Percentiles rank a stretch among this genome's conserved stretches.
These are phyloP conservation scores for Zosterops lateralis DNA, from an alignment of 2,113 vertebrate species.

Conservation along the genomic window DNA sequence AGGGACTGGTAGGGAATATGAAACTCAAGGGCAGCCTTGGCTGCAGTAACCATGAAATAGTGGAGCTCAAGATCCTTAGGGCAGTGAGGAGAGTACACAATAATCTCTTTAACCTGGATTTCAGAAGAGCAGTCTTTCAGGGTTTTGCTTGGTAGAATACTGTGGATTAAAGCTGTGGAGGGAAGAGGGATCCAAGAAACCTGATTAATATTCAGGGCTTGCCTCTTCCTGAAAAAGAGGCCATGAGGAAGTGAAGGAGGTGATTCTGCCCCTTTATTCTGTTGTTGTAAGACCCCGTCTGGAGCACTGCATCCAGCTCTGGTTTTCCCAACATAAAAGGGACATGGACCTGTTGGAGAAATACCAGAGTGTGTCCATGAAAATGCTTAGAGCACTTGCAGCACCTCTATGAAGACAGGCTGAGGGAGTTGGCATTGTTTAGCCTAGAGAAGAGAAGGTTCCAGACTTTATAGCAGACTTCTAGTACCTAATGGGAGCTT, in stretches of 20 bases:
- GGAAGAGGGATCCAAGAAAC: background rate
- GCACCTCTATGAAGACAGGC: background rate
- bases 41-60: background rate
- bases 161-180: background rate
- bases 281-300: background rate
- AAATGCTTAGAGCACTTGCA: background rate
- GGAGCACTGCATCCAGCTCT: background rate
- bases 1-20: background rate
- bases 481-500: background rate
- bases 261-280: background rate
- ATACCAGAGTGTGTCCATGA: background rate
- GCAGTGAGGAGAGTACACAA: background rate
- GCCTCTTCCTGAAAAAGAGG: background rate
- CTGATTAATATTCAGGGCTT: background rate
- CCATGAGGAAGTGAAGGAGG: background rate
- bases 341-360: background rate
- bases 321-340: background rate
- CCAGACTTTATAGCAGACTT: background rate
- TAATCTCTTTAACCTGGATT: background rate
- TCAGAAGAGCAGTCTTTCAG: background rate
- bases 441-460: background rate
- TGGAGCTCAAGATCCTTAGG: background rate
- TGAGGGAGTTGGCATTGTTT: background rate
- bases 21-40: background rate
- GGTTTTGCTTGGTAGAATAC: background rate